Evolutionary conservation across 2,797 vertebrate species (phyloP), one percentile per base, ranked within the genome.

Genomic region (Rhadinocentrus ornatus): DNA sequence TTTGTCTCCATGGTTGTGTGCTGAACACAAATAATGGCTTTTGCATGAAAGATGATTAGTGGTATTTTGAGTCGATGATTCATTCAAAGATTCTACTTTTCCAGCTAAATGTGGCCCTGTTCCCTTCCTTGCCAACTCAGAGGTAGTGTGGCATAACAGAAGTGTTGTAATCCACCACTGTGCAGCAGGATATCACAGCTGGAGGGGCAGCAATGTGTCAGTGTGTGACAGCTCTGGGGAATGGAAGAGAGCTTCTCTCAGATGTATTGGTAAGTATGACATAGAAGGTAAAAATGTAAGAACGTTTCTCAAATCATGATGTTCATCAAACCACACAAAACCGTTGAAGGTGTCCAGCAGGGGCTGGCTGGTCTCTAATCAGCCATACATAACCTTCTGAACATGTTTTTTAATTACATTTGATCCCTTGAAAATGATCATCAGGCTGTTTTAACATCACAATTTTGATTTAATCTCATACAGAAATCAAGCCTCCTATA

Each of bases 41-140:
- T 29, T 27, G 12, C 16, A 11, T 34, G 24, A 50, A 3, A 8
- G 7, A 26, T 57, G 18, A 46, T 15, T 22, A 1, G 10, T 41
- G 32, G 2, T 35, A 5, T 52, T 54, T 29, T 46, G 26, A 75
- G 2, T 13, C 0, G 37, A 16, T 3, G 12, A 50, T 6, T 22
- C 2, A 52, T 16, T 32, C 24, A 34, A 0, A 6, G 4, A 5
- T 3, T 2, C 15, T 67, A 1, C 67, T 53, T 35, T 48, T 67
- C 87, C 87, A 95, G 95, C 93, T 68, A 82, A 93, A 63, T 97
- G 96, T 84, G 96, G 96, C 10, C 92, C 89, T 0, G 82, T 91
- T 59, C 92, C 92, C 1, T 15, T 58, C 32, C 76, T 95, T 31
- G 78, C 89, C 31, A 89, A 95, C 39, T 74, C 95, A 0, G 88